Evolutionary conservation across 2,888 invertebrate genomes (phyloP).

Genomic region (Cyclophora albipunctata): DNA sequence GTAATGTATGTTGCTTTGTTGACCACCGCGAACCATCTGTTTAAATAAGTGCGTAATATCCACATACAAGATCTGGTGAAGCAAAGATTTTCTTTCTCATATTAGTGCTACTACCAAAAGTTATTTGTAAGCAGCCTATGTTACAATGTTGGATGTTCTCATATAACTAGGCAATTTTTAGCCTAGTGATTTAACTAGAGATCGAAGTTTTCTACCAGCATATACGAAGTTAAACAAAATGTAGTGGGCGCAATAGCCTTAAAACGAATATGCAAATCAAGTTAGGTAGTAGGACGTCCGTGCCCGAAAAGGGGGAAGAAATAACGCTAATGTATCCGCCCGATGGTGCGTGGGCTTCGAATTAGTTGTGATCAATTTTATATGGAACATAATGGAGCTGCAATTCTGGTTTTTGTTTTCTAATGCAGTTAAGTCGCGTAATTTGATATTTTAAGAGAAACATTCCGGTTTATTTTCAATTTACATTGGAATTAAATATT

Average conservation of each 20-base stretch:
- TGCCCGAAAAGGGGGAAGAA: constrained; percentile 63
- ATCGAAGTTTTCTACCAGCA: no score
- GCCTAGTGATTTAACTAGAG: no score
- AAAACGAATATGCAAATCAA: constrained; percentile 57
- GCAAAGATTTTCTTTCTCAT: no score
- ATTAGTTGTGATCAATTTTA: constrained; percentile 29
- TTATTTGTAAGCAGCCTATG: no score
- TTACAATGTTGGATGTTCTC: no score
- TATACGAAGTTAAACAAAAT: constrained; percentile 8
- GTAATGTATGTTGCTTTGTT: constrained; percentile 40
- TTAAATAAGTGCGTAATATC: constrained; percentile 22
- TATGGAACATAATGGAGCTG: constrained; percentile 14
- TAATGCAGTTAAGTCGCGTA: constrained; percentile 1
- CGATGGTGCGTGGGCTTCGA: constrained; percentile 43
- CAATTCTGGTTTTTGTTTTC: constrained; percentile 17
- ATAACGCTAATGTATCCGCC: constrained; percentile 66
- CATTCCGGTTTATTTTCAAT: no score
- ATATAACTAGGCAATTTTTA: no score
- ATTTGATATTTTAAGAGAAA: constrained; percentile 8
- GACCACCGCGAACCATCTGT: constrained; percentile 47
- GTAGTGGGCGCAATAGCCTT: constrained; percentile 45
- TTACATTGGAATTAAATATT: no score
- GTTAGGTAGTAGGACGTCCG: constrained; percentile 64
- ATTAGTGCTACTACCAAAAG: no score
- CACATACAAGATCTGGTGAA: no score